Evolutionary conservation across 53 echinoderm and acorn worm species (phyloP), one percentile per base, ranked within the genome.

Genomic region (Temnopleurus reevesii): DNA sequence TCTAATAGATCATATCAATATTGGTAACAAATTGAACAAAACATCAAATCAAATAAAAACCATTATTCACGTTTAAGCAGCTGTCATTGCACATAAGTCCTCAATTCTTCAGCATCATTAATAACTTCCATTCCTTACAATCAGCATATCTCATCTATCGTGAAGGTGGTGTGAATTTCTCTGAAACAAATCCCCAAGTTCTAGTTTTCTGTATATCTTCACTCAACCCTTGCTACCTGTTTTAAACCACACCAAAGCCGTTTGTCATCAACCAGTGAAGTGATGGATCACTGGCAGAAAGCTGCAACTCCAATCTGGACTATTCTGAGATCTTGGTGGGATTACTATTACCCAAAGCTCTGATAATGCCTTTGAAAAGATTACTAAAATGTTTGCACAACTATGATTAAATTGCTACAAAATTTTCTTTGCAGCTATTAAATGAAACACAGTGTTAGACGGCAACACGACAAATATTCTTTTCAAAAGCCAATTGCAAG

Each of bases 191-290:
- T 71, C 71, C 71, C 21, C n/a, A 15, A 33, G 12, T 63, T 24
- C 63, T 15, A 8, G 19, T 38, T 41, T 71, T 71, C 71, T 41
- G n/a, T n/a, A 19, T 9, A 2, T 38, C 71, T 71, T 71, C 71
- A 71, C 19, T 71, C 71, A 71, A 38, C 71, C 28, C 71, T 38
- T 38, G 71, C 71, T 71, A 71, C 71, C 71, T 71, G 71, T 71
- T 71, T 15, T 23, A n/a, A 71, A 71, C 71, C 71, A 71, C 71
- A 71, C 71, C 71, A 71, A 71, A 71, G 71, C 71, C 71, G 41
- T 71, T 71, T 71, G 71, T 71, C 71, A 71, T 36, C 71, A 38
- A 71, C 71, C 38, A 43, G 36, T 71, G 21, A 21, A 21, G n/a
- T n/a, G n/a, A n/a, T n/a, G n/a, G n/a, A n/a, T n/a, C n/a, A n/a